phyloP scores from a whole-genome alignment of 2,113 vertebrate genomes.

The Microcebus ravelobensis region DNA sequence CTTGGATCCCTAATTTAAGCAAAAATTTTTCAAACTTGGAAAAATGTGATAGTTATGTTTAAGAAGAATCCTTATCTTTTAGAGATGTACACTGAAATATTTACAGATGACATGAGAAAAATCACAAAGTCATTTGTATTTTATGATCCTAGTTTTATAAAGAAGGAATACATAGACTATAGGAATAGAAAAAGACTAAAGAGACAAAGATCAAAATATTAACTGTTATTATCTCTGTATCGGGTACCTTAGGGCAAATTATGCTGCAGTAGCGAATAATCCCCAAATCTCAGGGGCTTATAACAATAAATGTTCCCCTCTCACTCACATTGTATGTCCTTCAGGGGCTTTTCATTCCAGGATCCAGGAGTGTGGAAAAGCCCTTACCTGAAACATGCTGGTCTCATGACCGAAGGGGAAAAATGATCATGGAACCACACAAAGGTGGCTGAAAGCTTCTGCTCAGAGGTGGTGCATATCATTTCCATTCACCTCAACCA shows the following conservation, averaged over 20 bases:
- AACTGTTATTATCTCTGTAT: background rate
- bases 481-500: background rate
- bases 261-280: background rate
- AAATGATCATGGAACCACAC: background rate
- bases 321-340: background rate
- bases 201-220: background rate
- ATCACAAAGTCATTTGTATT: background rate
- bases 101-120: conserved; percentile 18
- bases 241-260: background rate
- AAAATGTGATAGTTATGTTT: background rate
- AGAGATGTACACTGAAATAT: background rate
- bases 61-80: background rate
- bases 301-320: background rate
- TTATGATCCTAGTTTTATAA: conserved; percentile 25
- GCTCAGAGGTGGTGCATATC: background rate
- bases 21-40: background rate
- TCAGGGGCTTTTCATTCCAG: background rate
- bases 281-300: background rate
- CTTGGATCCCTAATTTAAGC: background rate
- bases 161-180: background rate
- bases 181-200: background rate
- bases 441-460: background rate
- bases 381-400: background rate
- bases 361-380: background rate
- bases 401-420: background rate